Conservation (phyloP, 2,888 invertebrate species). For the Hecatera dysodea region DNA sequence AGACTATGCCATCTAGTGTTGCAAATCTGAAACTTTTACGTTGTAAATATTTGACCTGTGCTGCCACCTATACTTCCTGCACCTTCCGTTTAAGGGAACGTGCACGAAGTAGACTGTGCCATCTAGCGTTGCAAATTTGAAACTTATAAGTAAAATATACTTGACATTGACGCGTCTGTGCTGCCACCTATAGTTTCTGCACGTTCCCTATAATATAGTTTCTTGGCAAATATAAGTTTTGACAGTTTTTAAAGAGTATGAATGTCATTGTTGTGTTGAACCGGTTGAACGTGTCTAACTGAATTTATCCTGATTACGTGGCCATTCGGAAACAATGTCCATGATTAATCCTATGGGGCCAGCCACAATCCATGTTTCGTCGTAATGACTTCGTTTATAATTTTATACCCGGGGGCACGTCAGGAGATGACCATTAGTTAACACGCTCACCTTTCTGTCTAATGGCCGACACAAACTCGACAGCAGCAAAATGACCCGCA, state of each 20-base stretch:
- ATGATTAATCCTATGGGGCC: constrained; percentile 24
- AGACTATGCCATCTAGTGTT: too few relatives aligned
- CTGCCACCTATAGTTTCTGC: too few relatives aligned
- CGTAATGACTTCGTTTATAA: constrained; percentile 43
- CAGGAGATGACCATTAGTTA: constrained; percentile 41
- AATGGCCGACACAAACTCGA: constrained; percentile 40
- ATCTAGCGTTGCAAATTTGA: too few relatives aligned
- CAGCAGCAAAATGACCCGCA: constrained; percentile 36
- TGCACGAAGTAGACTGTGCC: too few relatives aligned
- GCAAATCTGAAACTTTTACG: too few relatives aligned
- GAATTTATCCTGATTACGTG: constrained; percentile 4
- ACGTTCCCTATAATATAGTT: not conserved
- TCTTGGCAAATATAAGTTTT: not conserved
- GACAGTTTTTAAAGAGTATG: not conserved
- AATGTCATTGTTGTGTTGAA: not conserved
- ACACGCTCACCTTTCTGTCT: constrained; percentile 50
- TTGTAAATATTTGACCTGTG: too few relatives aligned
- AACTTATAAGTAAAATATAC: too few relatives aligned
- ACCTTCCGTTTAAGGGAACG: too few relatives aligned
- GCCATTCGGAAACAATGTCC: not conserved
- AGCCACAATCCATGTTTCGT: constrained; percentile 26
- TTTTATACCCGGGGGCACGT: constrained; percentile 16
- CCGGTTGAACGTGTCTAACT: not conserved
- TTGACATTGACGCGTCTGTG: too few relatives aligned
- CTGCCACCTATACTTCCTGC: too few relatives aligned